Evolutionary conservation across 1,140 invertebrate genomes (phyloP).

Genomic region (Diachasmimorpha longicaudata): DNA sequence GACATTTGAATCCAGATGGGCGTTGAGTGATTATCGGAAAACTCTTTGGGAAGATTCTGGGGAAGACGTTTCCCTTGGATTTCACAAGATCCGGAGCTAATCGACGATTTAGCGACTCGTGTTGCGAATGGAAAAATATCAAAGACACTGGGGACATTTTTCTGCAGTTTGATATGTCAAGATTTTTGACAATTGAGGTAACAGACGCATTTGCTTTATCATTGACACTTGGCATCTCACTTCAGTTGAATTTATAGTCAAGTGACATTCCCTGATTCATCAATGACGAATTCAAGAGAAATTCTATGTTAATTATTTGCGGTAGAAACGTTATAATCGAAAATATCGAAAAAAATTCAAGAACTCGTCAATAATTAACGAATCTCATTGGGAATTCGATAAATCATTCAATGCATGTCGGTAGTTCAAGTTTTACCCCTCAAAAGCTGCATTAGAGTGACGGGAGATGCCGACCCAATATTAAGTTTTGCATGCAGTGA

Average conservation of each 20-base stretch:
- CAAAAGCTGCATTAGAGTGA: neutral
- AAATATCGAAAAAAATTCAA: too few relatives aligned
- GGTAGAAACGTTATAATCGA: too few relatives aligned
- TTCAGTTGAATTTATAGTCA: too few relatives aligned
- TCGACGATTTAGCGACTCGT: neutral
- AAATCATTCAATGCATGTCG: too few relatives aligned
- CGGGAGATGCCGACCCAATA: neutral
- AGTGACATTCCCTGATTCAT: too few relatives aligned
- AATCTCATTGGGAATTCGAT: too few relatives aligned
- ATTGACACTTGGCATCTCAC: too few relatives aligned
- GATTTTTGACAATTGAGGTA: neutral
- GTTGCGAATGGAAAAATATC: neutral
- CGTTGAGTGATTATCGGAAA: neutral
- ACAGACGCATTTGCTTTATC: too few relatives aligned
- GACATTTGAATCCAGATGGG: neutral
- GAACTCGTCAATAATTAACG: too few relatives aligned
- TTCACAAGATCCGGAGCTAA: neutral
- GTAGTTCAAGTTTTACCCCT: too few relatives aligned
- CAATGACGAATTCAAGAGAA: too few relatives aligned
- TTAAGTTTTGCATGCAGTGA: neutral
- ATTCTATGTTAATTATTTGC: too few relatives aligned
- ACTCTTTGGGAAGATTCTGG: neutral
- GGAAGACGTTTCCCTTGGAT: neutral
- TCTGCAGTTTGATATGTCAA: neutral
- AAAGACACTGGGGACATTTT: neutral